phyloP scores from a whole-genome alignment of 1,140 invertebrate genomes.

The Drosophila willistoni region DNA sequence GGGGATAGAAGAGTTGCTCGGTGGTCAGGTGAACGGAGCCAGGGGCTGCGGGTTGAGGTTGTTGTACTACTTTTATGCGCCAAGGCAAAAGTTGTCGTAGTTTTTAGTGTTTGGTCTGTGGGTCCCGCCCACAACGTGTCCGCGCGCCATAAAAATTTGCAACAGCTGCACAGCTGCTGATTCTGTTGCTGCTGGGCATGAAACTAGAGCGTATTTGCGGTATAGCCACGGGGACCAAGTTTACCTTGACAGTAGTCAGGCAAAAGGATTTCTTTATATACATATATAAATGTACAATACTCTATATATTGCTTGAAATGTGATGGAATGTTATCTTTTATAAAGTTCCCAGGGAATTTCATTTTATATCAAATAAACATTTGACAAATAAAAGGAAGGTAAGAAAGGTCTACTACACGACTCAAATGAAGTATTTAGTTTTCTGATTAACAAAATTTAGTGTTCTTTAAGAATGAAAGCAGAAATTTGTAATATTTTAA shows the following conservation, averaged over 20 bases:
- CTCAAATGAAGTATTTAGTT: neutral
- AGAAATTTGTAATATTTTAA: no score
- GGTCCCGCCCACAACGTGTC: constrained; percentile 68
- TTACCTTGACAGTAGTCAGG: constrained; percentile 74
- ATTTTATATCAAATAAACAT: neutral
- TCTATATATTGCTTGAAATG: neutral
- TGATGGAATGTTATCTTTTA: constrained; percentile 2
- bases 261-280: constrained; percentile 61
- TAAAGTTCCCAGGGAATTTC: neutral
- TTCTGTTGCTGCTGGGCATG: constrained; percentile 18
- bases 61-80: constrained; percentile 67
- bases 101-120: constrained; percentile 59
- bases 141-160: constrained; percentile 78
- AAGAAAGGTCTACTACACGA: neutral
- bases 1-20: neutral
- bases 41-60: constrained; percentile 11
- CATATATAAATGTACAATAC: constrained; percentile 14
- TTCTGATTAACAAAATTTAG: neutral
- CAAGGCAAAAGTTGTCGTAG: constrained; percentile 75
- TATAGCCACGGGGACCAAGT: constrained; percentile 25
- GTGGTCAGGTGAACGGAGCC: neutral
- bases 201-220: constrained; percentile 17
- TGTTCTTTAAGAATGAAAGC: neutral
- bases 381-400: neutral
- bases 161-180: constrained; percentile 68